phyloP scores from a whole-genome alignment of 2,113 vertebrate species.

The Cheirogaleus medius region DNA sequence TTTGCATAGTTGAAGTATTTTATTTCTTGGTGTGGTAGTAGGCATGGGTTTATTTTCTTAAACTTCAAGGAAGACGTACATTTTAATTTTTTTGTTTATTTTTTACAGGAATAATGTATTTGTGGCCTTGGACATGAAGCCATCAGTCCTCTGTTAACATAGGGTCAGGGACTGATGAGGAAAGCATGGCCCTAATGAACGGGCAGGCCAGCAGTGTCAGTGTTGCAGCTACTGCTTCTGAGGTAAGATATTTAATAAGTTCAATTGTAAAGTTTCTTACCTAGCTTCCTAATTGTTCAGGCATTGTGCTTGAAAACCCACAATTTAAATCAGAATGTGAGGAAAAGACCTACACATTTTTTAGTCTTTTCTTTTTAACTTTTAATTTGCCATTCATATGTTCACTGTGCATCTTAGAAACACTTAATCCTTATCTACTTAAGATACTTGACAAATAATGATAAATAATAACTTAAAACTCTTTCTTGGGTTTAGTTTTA shows the following conservation, averaged over 20 bases:
- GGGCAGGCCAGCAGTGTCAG: constrained; percentile 90
- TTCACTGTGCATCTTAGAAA: neutral
- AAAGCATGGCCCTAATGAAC: constrained; percentile 97
- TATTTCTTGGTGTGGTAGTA: neutral
- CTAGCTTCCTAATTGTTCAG: neutral
- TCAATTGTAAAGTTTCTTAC: neutral
- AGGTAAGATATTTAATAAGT: constrained; percentile 86
- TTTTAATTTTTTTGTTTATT: constrained; percentile 38
- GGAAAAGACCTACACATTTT: neutral
- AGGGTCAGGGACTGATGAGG: constrained; percentile 84
- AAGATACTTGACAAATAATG: constrained; percentile 18
- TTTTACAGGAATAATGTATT: constrained; percentile 84
- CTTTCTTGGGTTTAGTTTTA: constrained; percentile 27
- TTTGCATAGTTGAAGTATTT: neutral
- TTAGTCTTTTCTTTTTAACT: neutral
- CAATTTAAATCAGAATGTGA: neutral
- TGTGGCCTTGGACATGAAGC: constrained; percentile 88
- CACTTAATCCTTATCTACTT: neutral
- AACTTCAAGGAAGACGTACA: neutral
- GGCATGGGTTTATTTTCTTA: neutral
- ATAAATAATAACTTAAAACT: neutral
- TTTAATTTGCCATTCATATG: neutral
- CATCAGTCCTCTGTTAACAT: constrained; percentile 80
- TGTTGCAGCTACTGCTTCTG: constrained; percentile 89
- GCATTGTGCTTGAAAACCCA: neutral